Base-by-base conservation (phyloP, 2,113 vertebrate species). In the Hippopotamus amphibius region DNA sequence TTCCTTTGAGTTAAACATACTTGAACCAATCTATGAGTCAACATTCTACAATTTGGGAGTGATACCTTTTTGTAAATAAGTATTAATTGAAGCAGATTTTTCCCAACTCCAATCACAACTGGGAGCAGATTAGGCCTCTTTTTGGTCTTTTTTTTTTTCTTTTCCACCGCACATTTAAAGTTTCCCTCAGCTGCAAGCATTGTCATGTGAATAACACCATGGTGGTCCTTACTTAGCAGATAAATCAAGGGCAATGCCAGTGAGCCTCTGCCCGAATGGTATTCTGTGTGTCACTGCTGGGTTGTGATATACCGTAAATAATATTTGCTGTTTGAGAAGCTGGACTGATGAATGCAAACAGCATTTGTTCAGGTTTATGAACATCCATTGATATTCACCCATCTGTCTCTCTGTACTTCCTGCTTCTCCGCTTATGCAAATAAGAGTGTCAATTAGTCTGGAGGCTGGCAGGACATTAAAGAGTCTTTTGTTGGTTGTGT, bases 371-470 rank as follows among this genome's bases (percentile, higher is more conserved):
- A 95, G 43, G 63, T 65, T 96, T 97, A 95, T 96, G 96, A 96
- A 88, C 16, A 65, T 97, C 95, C 96, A 97, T 97, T 98, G 97
- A 97, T 97, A 96, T 97, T 98, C 97, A 96, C n/a, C 90, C 92
- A 92, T 98, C 94, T 98, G 88, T 97, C 95, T 98, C 28, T 80
- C 85, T 96, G 79, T 65, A 80, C 63, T 98, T 97, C 80, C 63
- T 96, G 48, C 85, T 97, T 98, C 95, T 95, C 94, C 85, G 63
- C 41, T 97, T 95, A 97, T 8, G 53, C 90, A 97, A 97, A 95
- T 94, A 55, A 84, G 72, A 59, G 13, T 76, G 28, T 72, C 80
- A 92, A 55, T 97, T 87, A 91, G 37, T 74, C 69, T 93, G 95
- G 82, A 96, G 81, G 48, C 86, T 97, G 83, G 43, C 68, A 98